Percentiles rank a stretch among this genome's conserved stretches.
Conservation (phyloP, 1,140 invertebrate genomes). For the Fopius arisanus region DNA sequence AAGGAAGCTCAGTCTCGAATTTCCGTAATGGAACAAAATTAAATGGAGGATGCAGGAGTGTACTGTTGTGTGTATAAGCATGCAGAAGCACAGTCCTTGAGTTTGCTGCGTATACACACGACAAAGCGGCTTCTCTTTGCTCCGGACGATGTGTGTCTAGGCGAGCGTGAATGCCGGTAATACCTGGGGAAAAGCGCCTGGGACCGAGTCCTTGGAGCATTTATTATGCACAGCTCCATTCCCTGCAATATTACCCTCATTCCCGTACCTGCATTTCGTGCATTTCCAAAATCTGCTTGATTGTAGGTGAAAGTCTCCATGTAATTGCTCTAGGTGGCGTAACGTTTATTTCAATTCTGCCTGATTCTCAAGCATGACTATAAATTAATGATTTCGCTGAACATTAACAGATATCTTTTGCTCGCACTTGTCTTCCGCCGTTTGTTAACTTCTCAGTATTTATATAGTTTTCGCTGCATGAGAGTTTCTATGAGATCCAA, state of each 20-base stretch:
- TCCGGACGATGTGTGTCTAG: not conserved
- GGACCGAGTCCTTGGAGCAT: slow-evolving; percentile 22
- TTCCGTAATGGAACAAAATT: slow-evolving; percentile 12
- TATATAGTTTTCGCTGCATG: too few relatives aligned
- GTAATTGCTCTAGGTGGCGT: not conserved
- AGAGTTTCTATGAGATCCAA: too few relatives aligned
- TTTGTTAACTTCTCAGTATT: too few relatives aligned
- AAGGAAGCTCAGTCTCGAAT: not conserved
- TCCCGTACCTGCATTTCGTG: not conserved
- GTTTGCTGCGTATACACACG: slow-evolving; percentile 1
- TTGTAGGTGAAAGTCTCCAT: not conserved
- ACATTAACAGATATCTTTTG: not conserved
- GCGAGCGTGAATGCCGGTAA: slow-evolving; percentile 22
- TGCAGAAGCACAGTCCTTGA: not conserved
- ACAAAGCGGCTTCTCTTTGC: not conserved
- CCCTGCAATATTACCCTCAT: slow-evolving; percentile 23
- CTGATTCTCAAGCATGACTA: not conserved
- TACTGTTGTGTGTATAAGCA: not conserved
- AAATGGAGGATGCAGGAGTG: slow-evolving; percentile 14
- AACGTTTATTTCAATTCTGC: not conserved
- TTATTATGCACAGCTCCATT: slow-evolving; percentile 27
- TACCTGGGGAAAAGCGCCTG: slow-evolving; percentile 4
- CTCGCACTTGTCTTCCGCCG: too few relatives aligned
- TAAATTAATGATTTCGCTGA: not conserved
- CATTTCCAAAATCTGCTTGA: not conserved